Percentiles rank a stretch among this genome's conserved stretches.
phyloP scores from a whole-genome alignment of 2,113 vertebrate genomes.

The Salvelinus namaycush region DNA sequence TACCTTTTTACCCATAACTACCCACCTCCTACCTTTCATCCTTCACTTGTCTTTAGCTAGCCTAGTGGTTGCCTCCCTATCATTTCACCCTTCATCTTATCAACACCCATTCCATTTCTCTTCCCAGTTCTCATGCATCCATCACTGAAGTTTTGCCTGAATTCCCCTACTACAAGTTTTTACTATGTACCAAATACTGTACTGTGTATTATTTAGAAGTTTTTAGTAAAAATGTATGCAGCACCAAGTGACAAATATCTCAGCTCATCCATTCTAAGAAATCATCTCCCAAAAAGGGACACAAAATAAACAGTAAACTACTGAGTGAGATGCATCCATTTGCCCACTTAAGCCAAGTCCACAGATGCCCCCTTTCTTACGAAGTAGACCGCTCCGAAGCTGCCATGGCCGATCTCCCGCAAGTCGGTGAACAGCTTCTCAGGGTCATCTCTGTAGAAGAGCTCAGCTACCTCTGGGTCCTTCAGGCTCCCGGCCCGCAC shows the following conservation, averaged over 20 bases:
- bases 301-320: too few relatives aligned
- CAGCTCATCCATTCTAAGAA: too few relatives aligned
- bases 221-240: too few relatives aligned
- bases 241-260: too few relatives aligned
- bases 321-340: too few relatives aligned
- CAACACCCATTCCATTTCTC: not conserved
- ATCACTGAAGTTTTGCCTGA: too few relatives aligned
- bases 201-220: too few relatives aligned
- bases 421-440: constrained; percentile 92
- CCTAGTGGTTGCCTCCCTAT: not conserved
- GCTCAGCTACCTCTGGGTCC: constrained; percentile 92
- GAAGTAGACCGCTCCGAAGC: constrained; percentile 92
- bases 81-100: not conserved
- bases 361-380: constrained; percentile 58
- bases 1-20: not conserved
- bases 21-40: not conserved
- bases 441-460: constrained; percentile 91
- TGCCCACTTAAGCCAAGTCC: not conserved
- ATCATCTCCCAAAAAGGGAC: too few relatives aligned
- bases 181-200: too few relatives aligned
- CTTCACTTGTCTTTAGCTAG: not conserved
- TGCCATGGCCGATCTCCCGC: constrained; percentile 91
- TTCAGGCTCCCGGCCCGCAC: constrained; percentile 91
- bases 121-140: too few relatives aligned
- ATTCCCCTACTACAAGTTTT: too few relatives aligned